These are phyloP conservation scores for Falcunculus frontatus DNA, from an alignment of 2,113 vertebrate genomes.

Conservation along the genomic window DNA sequence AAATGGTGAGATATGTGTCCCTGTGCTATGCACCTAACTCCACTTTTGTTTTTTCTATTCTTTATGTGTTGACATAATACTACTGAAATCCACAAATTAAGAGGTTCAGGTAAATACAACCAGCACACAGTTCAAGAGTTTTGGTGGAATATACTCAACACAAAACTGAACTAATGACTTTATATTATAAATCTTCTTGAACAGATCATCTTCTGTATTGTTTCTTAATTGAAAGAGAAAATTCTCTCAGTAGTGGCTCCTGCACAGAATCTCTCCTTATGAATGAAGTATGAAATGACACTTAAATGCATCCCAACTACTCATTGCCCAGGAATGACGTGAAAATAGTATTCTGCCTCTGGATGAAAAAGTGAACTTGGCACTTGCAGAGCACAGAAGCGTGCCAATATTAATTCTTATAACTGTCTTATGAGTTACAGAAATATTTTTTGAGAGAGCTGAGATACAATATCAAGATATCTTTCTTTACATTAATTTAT, in stretches of 20 bases:
- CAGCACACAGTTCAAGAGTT: neutral
- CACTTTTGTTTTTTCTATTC: neutral
- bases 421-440: neutral
- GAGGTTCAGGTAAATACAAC: neutral
- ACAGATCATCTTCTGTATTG: fast-evolving
- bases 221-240: neutral
- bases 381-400: neutral
- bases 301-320: neutral
- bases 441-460: neutral
- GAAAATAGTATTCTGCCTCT: neutral
- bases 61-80: neutral
- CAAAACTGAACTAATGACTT: neutral
- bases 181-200: neutral
- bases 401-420: neutral
- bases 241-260: neutral
- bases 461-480: neutral
- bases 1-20: neutral
- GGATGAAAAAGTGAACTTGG: neutral
- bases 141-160: neutral
- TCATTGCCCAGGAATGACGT: neutral
- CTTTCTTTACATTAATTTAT: neutral
- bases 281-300: neutral
- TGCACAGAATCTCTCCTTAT: neutral
- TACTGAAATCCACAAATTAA: neutral
- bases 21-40: neutral